Base-by-base conservation (phyloP, 1,140 invertebrate genomes). In the Pogonomyrmex barbatus region DNA sequence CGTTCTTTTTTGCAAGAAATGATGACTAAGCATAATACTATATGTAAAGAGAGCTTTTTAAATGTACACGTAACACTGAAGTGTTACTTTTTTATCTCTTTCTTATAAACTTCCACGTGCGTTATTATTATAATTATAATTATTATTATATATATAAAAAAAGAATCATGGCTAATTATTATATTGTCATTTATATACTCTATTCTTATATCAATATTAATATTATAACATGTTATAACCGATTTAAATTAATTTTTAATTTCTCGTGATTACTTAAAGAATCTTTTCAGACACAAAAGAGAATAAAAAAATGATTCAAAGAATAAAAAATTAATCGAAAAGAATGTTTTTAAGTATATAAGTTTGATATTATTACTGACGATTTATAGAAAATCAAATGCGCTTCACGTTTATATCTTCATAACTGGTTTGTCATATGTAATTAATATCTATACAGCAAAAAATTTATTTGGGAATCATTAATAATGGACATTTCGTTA, bases 11-110 rank as follows among this genome's bases (percentile, higher is more conserved):
- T 62, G 79, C 79, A 83, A 83, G 54, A 2, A 50, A 60, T 39
- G 79, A 83, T 83, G 79, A 83, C 79, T 62, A 83, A 73, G 79
- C 79, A 2, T 12, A 4, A 83, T 3, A 33, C 0, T 36, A 36
- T 17, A 56, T 8, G n/a, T 4, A 4, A n/a, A 17, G 14, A 45
- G 6, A 24, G 14, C 14, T 4, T 39, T 60, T 60, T 33, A 83
- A 83, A 62, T 24, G 47, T 17, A 42, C 4, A 71, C 5, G 6
- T 33, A n/a, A n/a, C n/a, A 30, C 0, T 56, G 24, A 63, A 17
- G 58, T 58, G 52, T 24, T 24, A 24, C 14, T 5, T 2, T 52
- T 70, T 2, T 12, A 36, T 50, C 8, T 39, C 60, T 17, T 5
- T 63, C 33, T 63, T 47, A 78, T 0, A 42, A 54, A 52, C 17